Base-by-base conservation (phyloP, 2,113 vertebrate species). In the Sinocyclocheilus maitianheensis region DNA sequence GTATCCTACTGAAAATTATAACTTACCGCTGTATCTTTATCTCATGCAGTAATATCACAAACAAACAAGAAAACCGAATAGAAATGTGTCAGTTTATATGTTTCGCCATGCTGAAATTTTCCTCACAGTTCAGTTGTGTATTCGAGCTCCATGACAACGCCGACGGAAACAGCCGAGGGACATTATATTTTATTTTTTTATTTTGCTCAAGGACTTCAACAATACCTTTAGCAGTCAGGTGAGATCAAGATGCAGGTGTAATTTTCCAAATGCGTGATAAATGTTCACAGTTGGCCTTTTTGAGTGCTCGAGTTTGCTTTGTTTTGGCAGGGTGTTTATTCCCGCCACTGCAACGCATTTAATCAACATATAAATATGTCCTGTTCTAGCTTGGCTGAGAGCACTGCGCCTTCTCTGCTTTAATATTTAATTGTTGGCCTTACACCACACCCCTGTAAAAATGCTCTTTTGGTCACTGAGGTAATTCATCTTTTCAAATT, bases 401-500 rank as follows among this genome's bases (percentile, higher is more conserved):
- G 77, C 81, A 76, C 37, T 74, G 82, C 37, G 55, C 79, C 87
- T 88, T 75, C 81, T 83, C 78, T 67, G 69, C 46, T 79, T 75
- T 89, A 67, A 84, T 87, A 89, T 90, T 88, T 86, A 89, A 90
- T 88, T 87, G 82, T 65, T 81, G 74, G 86, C 84, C 87, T 85
- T 69, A 90, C 81, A 87, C 84, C 84, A 78, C 83, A 67, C 62
- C 69, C 84, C 81, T 62, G 84, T 90, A 85, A 89, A 90, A 84
- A 84, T 86, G 75, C 84, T 79, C 84, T 88, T 89, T 85, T 88
- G 87, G 87, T 87, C 87, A 67, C 75, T 84, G 83, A 60, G 88
- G 84, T 87, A 86, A 88, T 87, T 86, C 74, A 85, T 85, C 87
- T 87, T 87, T 89, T 86, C 85, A 88, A 90, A 91, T 91, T 90